Evolutionary conservation across 2,113 vertebrate genomes (phyloP).

Genomic region (Synchiropus splendidus): DNA sequence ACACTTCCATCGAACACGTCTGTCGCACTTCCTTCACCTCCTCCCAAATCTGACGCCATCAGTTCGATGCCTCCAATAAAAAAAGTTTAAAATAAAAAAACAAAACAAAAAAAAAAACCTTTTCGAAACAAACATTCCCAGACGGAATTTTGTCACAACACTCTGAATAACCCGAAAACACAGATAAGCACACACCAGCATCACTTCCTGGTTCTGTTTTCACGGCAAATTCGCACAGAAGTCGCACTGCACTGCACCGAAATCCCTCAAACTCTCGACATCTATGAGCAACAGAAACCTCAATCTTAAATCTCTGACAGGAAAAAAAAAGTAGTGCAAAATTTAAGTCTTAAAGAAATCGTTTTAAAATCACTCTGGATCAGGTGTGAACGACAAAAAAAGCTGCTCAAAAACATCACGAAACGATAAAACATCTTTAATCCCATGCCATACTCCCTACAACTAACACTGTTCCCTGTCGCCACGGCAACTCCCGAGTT

Average conservation of each 20-base stretch:
- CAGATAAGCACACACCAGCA: slow-evolving; percentile 11
- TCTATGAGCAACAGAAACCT: no score
- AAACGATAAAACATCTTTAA: slow-evolving; percentile 39
- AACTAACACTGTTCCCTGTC: slow-evolving; percentile 16
- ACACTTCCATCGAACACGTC: slow-evolving; percentile 43
- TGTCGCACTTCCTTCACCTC: slow-evolving; percentile 41
- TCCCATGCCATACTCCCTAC: slow-evolving; percentile 46
- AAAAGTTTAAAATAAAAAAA: slow-evolving; percentile 4
- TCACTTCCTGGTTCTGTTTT: slow-evolving; percentile 17
- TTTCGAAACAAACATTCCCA: no score
- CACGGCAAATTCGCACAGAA: slow-evolving; percentile 50
- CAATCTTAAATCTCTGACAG: slow-evolving; percentile 37
- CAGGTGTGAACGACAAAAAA: no score
- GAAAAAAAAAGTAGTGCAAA: neutral
- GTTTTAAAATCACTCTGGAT: no score
- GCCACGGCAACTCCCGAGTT: slow-evolving; percentile 39
- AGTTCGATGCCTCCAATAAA: slow-evolving; percentile 10
- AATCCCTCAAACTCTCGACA: slow-evolving; percentile 26
- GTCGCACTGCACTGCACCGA: slow-evolving; percentile 37
- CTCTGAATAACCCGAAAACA: neutral
- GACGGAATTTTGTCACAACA: slow-evolving; percentile 3
- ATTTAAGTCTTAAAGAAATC: no score
- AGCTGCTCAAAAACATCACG: slow-evolving; percentile 30
- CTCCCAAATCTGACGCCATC: slow-evolving; percentile 13
- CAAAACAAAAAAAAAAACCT: slow-evolving; percentile 1